Evolutionary conservation across 2,113 vertebrate genomes (phyloP), one percentile per base, ranked within the genome.

Genomic region (Etheostoma cragini): DNA sequence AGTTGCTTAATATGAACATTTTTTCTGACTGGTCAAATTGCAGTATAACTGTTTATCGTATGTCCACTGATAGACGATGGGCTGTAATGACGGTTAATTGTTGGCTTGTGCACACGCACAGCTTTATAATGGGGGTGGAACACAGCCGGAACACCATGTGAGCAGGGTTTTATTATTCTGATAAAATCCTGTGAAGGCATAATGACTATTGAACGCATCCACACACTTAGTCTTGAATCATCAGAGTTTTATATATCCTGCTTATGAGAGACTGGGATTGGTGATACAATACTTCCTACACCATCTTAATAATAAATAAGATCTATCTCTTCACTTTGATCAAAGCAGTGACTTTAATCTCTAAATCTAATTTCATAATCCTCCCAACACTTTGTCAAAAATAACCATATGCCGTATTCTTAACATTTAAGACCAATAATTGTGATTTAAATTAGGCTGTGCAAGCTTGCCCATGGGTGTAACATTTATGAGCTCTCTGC

Each of bases 291-390:
- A n/a, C 26, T n/a, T 61, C 10, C 8, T 33, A 30, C 17, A 7
- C 30, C n/a, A 50, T 24, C 26, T n/a, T 16, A 42, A 60, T 13
- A 46, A 63, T 38, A 10, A 38, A 38, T 38, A 45, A 22, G 7
- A 45, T 50, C 60, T 1, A 15, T 63, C 24, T 62, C 10, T 49
- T 42, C 0, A 19, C 42, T 67, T 67, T 58, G 58, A 81, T 63
- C 42, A 10, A 13, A 47, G 14, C 47, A 11, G 5, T 49, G 35
- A 26, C 15, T 47, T 67, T 72, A 65, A 72, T 67, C 62, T 72
- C 6, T 7, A 26, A 73, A 68, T 73, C 61, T 62, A 47, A 78
- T 78, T 56, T 72, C 6, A 47, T 49, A 67, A 62, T 54, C 54
- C 54, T 62, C n/a, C 12, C 12, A 8, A 47, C 21, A 70, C 38